Conservation (phyloP, 2,888 invertebrate species). For the Coelinius sp. region DNA sequence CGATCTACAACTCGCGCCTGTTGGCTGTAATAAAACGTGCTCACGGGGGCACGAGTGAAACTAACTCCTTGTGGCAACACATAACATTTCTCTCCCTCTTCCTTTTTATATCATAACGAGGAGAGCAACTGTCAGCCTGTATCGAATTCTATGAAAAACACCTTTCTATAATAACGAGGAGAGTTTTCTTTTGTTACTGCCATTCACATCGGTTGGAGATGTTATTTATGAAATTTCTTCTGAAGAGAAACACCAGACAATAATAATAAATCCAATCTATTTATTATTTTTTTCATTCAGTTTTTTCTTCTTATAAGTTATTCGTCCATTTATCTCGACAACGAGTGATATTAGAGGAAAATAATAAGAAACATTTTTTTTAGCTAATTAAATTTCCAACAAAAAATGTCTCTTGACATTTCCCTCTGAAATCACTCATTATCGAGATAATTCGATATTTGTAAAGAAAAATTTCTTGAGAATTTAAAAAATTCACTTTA, state of each 20-base stretch:
- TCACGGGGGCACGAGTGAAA: slow-evolving; percentile 42
- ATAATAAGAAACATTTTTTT: no score
- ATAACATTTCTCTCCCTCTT: slow-evolving; percentile 21
- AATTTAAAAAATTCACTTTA: background rate
- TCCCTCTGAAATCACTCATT: no score
- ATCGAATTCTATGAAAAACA: background rate
- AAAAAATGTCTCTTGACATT: no score
- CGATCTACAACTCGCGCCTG: slow-evolving; percentile 42
- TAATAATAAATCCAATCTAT: no score
- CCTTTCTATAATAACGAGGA: background rate
- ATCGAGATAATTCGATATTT: no score
- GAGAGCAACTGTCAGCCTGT: background rate
- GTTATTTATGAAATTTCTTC: background rate
- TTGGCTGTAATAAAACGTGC: slow-evolving; percentile 37
- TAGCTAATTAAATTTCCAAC: no score
- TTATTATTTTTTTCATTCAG: no score
- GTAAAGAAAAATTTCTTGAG: background rate
- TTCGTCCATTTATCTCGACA: no score
- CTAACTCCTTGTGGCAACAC: slow-evolving; percentile 26
- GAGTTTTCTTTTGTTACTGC: background rate
- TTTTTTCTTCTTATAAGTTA: no score
- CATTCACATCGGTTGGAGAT: background rate
- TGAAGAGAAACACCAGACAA: no score
- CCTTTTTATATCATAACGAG: slow-evolving; percentile 22
- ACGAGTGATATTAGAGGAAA: no score